These are phyloP conservation scores for Psix sp. DNA, from an alignment of 1,140 invertebrate species.

Conservation along the genomic window DNA sequence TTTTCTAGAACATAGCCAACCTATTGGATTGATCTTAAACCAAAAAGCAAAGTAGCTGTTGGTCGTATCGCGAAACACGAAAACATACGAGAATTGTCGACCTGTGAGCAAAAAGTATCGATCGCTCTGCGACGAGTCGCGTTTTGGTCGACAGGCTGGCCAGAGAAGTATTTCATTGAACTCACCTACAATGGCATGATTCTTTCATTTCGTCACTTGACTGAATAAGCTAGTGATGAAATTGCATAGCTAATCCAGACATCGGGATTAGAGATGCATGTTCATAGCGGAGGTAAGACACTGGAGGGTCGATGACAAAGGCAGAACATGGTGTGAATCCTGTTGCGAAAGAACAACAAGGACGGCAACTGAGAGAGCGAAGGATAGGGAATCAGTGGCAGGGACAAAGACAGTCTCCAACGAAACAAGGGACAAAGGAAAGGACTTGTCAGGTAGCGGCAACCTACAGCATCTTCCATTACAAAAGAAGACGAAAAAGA, in stretches of 20 bases:
- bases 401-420: conserved; percentile 39
- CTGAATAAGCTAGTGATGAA: conserved; percentile 45
- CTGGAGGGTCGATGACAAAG: conserved; percentile 30
- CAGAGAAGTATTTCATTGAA: conserved; percentile 21
- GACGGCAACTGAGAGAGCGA: conserved; percentile 6
- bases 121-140: too few species aligned
- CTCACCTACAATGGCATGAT: conserved; percentile 25
- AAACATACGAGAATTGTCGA: too few species aligned
- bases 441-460: conserved; percentile 66
- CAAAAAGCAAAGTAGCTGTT: too few species aligned
- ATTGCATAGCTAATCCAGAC: conserved; percentile 55
- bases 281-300: conserved; percentile 41
- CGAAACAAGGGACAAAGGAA: conserved; percentile 64
- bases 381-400: conserved; percentile 4
- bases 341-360: conserved; percentile 5
- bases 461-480: conserved; percentile 55
- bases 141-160: too few species aligned
- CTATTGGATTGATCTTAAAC: too few species aligned
- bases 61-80: too few species aligned
- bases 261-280: conserved; percentile 51
- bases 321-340: conserved; percentile 23
- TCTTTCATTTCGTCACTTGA: conserved; percentile 41
- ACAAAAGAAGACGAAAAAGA: conserved; percentile 17
- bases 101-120: too few species aligned
- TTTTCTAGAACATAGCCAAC: too few species aligned